These are phyloP conservation scores for Campaea margaritaria DNA, from an alignment of 2,888 invertebrate species.

Conservation along the genomic window DNA sequence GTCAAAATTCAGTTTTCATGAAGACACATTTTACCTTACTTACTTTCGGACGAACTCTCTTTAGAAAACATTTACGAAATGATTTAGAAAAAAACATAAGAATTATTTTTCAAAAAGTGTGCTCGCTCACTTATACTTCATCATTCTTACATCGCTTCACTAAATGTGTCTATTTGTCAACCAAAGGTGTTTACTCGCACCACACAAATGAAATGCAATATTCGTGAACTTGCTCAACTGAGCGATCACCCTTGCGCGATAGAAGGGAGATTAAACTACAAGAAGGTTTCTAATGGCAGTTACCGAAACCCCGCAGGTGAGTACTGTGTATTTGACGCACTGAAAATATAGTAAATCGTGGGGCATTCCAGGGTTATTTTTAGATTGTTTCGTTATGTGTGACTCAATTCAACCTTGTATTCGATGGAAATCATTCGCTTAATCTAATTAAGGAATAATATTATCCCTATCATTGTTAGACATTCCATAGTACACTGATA, in stretches of 20 bases:
- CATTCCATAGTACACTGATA: too few species aligned
- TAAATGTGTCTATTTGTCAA: background rate
- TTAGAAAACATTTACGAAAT: too few species aligned
- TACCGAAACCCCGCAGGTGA: conserved; percentile 81
- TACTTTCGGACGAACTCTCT: too few species aligned
- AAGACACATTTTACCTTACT: too few species aligned
- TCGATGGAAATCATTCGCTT: conserved; percentile 12
- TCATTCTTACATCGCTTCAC: background rate
- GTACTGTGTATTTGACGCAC: conserved; percentile 16
- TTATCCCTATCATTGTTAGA: background rate
- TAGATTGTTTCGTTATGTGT: conserved; percentile 29
- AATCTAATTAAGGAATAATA: background rate
- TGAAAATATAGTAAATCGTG: conserved; percentile 3
- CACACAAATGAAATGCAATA: conserved; percentile 89
- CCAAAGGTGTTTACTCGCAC: conserved; percentile 9
- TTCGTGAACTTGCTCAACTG: conserved; percentile 87
- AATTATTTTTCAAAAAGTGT: too few species aligned
- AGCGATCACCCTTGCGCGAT: conserved; percentile 86
- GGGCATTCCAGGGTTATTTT: conserved; percentile 34
- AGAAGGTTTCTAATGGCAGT: conserved; percentile 84
- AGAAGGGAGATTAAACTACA: conserved; percentile 90
- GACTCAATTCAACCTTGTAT: conserved; percentile 22
- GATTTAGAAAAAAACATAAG: too few species aligned
- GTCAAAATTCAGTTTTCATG: too few species aligned
- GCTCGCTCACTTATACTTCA: too few species aligned